Evolutionary conservation across 64 coral and sea anemone genomes (phyloP).

Genomic region (Hydrozoanthus tunicans): DNA sequence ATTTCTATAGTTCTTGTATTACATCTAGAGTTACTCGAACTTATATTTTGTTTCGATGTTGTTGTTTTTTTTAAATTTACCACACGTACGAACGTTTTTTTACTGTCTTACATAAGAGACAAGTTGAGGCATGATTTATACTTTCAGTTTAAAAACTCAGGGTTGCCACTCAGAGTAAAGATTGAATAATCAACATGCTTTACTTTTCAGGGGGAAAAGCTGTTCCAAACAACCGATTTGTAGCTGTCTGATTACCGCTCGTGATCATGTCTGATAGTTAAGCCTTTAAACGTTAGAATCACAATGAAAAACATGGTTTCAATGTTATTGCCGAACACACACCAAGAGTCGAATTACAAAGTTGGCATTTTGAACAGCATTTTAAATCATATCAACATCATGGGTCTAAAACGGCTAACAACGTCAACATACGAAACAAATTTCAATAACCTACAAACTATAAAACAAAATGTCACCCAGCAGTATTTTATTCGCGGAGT

Average conservation of each 20-base stretch:
- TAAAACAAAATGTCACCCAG: background rate
- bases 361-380: background rate
- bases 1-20: background rate
- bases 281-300: background rate
- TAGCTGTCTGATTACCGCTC: too few relatives aligned
- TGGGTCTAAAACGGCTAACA: background rate
- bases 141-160: too few relatives aligned
- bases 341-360: background rate
- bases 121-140: too few relatives aligned
- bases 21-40: background rate
- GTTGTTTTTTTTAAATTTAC: too few relatives aligned
- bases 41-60: too few relatives aligned
- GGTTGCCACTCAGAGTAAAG: too few relatives aligned
- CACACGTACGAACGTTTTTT: too few relatives aligned
- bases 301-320: background rate
- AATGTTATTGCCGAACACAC: background rate
- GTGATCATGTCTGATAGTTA: background rate
- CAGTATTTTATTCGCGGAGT: background rate
- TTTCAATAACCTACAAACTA: background rate
- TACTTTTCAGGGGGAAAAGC: too few relatives aligned
- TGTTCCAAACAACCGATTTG: too few relatives aligned
- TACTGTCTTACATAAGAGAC: too few relatives aligned
- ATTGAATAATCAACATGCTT: too few relatives aligned
- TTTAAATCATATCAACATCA: conserved; percentile 25
- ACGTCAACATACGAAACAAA: background rate